Base-by-base conservation (phyloP, 2,113 vertebrate species). In the Dromiciops gliroides region DNA sequence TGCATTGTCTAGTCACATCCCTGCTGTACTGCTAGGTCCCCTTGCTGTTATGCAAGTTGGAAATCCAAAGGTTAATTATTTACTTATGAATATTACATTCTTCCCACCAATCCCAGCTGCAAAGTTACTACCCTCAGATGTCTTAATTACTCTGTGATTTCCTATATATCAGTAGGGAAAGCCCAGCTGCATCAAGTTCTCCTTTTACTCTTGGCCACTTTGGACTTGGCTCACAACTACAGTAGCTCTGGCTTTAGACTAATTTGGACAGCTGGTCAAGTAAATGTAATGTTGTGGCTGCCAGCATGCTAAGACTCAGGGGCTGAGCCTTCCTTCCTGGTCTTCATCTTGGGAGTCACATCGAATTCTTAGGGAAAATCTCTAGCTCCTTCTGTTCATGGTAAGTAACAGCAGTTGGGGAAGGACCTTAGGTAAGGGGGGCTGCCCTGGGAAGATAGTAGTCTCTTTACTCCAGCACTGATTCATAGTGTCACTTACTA, bases 231-330 rank as follows among this genome's bases (percentile, higher is more conserved):
- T 94, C 51, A n/a, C 51, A 91, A 75, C 83, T 92, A 60, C 50
- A 75, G 50, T 90, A 95, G 48, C 92, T 50, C 94, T 92, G 94
- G 91, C 89, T 89, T 92, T 48, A 90, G 0, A 93, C 51, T n/a
- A 90, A 94, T 95, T 93, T 95, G 92, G 89, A 94, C 93, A 95
- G 50, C 91, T 92, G 96, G 51, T 97, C 67, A 94, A 90, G 94
- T 91, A 91, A 92, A 47, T 92, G 91, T 89, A 94, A 95, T 1
- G 37, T 88, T 31, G 28, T 48, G 91, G 91, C 96, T 95, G 60
- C 91, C 52, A 88, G 60, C 90, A 53, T 48, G 50, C 93, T 0
- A 2, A 50, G 25, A 6, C n/a, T 16, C 49, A n/a, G 0, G 88
- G 67, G 2, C 90, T 51, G 93, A 92, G 91, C 24, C 50, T 92